Evolutionary conservation across 2,797 vertebrate species (phyloP).

Genomic region (Hypotaenidia okinawae): DNA sequence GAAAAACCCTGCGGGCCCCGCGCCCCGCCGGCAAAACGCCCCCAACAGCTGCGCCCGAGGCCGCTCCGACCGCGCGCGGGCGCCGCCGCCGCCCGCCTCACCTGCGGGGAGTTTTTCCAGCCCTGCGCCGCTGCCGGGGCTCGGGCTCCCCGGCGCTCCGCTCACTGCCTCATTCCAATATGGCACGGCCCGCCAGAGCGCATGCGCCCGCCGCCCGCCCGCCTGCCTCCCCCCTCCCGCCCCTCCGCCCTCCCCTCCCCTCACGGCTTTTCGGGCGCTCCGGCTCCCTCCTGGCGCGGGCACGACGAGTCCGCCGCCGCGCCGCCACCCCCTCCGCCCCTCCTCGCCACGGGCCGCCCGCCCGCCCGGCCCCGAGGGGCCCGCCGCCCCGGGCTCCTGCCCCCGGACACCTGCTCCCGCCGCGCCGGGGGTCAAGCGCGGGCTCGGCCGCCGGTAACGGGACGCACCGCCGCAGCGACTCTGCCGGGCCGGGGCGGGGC

Average conservation of each 20-base stretch:
- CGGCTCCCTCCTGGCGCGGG: neutral
- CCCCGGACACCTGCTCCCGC: conserved; percentile 30
- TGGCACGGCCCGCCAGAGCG: conserved; percentile 86
- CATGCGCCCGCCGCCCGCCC: conserved; percentile 74
- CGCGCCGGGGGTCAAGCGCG: neutral
- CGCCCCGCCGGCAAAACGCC: conserved; percentile 67
- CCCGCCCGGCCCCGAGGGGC: neutral
- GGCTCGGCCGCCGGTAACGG: conserved; percentile 3
- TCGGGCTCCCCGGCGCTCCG: conserved; percentile 80
- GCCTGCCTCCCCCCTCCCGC: conserved; percentile 25
- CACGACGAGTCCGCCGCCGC: neutral
- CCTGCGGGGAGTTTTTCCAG: conserved; percentile 87
- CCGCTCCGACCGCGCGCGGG: conserved; percentile 75
- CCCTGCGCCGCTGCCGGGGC: conserved; percentile 39
- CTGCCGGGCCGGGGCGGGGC: neutral
- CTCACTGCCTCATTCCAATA: conserved; percentile 97
- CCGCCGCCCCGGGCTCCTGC: neutral
- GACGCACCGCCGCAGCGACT: neutral
- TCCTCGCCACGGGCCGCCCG: neutral
- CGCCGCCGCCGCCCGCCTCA: conserved; percentile 81
- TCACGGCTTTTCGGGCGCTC: conserved; percentile 34
- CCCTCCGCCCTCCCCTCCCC: conserved; percentile 39
- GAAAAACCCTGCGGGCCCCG: conserved; percentile 80
- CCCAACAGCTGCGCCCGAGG: conserved; percentile 64
- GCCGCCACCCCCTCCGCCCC: neutral